Evolutionary conservation across 2,888 invertebrate genomes (phyloP).

Genomic region (Archips crataeganus): DNA sequence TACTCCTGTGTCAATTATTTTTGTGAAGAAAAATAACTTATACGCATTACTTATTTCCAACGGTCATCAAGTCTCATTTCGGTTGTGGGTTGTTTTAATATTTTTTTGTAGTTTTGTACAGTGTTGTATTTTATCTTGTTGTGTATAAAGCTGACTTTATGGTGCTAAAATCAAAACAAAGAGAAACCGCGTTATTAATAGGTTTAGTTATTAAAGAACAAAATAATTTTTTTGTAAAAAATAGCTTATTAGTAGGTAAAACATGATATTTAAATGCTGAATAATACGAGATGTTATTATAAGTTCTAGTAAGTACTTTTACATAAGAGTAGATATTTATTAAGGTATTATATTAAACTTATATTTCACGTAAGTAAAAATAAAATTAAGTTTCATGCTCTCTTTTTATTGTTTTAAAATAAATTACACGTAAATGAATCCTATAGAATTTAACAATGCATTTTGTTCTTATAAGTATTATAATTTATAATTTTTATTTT

Average conservation of each 20-base stretch:
- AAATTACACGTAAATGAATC: slow-evolving; percentile 9
- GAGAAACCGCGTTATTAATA: slow-evolving; percentile 59
- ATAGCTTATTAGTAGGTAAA: slow-evolving; percentile 5
- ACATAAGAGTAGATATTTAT: background rate
- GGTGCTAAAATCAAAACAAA: slow-evolving; percentile 70
- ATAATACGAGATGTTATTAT: slow-evolving; percentile 16
- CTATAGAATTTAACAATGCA: slow-evolving; percentile 13
- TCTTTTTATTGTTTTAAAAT: slow-evolving; percentile 14
- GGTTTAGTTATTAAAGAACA: background rate
- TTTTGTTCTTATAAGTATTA: background rate
- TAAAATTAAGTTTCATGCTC: slow-evolving; percentile 11
- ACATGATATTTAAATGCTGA: slow-evolving; percentile 25
- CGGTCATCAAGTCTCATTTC: slow-evolving; percentile 57
- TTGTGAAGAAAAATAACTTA: background rate
- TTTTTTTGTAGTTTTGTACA: slow-evolving; percentile 42
- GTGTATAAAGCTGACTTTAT: slow-evolving; percentile 67
- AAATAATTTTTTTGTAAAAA: background rate
- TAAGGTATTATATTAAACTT: background rate
- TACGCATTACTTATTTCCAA: slow-evolving; percentile 66
- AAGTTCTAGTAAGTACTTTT: background rate
- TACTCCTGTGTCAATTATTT: too few relatives aligned
- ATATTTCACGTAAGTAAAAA: slow-evolving; percentile 17
- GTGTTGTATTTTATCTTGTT: slow-evolving; percentile 29
- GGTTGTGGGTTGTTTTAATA: slow-evolving; percentile 63
- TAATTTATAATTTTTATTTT: slow-evolving; percentile 4